Evolutionary conservation across 2,113 vertebrate species (phyloP).

Genomic region (Oceanodroma tethys): DNA sequence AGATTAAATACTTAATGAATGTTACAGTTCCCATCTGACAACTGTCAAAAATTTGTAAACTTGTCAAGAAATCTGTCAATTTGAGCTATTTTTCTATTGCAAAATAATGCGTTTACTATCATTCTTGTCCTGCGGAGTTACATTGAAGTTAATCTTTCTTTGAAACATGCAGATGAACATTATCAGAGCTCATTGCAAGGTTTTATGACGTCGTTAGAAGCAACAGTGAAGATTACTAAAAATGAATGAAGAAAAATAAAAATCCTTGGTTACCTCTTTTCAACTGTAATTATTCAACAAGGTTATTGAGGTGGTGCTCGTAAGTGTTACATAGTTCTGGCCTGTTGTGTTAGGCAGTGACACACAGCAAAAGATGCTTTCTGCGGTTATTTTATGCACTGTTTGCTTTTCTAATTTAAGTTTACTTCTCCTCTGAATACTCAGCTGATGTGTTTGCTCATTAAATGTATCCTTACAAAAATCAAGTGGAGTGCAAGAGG

Average conservation of each 20-base stretch:
- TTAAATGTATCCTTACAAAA: neutral
- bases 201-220: neutral
- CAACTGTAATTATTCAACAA: neutral
- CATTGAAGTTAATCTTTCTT: neutral
- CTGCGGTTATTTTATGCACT: neutral
- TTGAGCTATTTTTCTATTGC: neutral
- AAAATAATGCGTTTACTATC: neutral
- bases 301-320: neutral
- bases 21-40: neutral
- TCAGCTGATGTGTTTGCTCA: neutral
- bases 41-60: neutral
- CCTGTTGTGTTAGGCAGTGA: neutral
- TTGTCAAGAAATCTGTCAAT: neutral
- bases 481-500: neutral
- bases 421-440: neutral
- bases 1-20: neutral
- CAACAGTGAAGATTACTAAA: neutral
- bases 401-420: neutral
- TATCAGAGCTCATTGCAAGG: neutral
- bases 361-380: neutral
- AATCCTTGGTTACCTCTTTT: neutral
- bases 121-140: neutral
- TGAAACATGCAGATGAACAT: neutral
- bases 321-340: neutral
- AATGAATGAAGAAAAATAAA: neutral